Conservation (phyloP, 1,140 invertebrate genomes). For the Spodoptera frugiperda region DNA sequence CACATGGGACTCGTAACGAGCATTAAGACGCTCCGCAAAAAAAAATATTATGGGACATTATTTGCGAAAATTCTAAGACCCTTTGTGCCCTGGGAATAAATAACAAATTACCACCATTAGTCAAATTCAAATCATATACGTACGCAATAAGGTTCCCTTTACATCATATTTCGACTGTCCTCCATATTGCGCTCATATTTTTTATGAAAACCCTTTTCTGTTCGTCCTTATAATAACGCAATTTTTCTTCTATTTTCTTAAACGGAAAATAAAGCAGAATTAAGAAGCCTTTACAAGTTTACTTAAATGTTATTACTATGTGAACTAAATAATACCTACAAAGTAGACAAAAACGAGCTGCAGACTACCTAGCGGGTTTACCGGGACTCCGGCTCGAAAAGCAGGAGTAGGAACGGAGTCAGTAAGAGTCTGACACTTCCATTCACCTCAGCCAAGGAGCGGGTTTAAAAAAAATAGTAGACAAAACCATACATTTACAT, state of each 20-base stretch:
- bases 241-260: slow-evolving; percentile 13
- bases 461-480: no score
- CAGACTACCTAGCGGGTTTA: no score
- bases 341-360: no score
- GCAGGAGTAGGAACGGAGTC: no score
- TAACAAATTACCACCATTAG: not conserved
- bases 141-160: not conserved
- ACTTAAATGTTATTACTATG: not conserved
- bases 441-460: no score
- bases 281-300: not conserved
- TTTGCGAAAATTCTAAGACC: not conserved
- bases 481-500: no score
- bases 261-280: no score
- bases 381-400: no score
- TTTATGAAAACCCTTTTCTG: not conserved
- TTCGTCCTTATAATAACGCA: not conserved
- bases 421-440: no score
- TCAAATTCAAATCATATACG: slow-evolving; percentile 14
- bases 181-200: slow-evolving; percentile 13
- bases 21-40: no score
- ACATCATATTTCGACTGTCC: not conserved
- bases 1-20: no score
- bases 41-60: not conserved
- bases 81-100: not conserved
- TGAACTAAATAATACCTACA: not conserved